Conservation (phyloP, 2,888 invertebrate genomes). For the Ischnura elegans region DNA sequence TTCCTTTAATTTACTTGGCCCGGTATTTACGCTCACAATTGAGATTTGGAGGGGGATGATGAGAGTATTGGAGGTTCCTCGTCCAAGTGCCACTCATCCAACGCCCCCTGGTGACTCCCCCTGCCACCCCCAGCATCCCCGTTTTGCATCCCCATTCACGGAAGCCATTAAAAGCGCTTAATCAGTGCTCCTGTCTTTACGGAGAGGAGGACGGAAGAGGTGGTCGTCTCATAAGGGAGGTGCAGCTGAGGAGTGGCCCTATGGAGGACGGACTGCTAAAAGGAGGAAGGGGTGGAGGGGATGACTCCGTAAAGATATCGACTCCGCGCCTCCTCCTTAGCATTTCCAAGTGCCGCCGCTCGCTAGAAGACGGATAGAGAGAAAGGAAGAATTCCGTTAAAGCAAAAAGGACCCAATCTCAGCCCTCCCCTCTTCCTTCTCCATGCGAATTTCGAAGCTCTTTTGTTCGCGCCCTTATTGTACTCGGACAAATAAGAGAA, state of each 20-base stretch:
- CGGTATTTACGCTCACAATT: not conserved
- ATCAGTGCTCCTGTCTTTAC: not conserved
- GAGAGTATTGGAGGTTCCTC: not conserved
- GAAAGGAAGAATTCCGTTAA: not conserved
- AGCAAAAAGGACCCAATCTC: not conserved
- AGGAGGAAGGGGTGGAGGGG: not conserved
- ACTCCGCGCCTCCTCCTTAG: not conserved
- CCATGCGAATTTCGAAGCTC: not conserved
- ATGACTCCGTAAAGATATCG: not conserved
- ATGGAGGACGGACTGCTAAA: not conserved
- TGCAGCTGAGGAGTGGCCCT: not conserved
- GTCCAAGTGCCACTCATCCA: not conserved
- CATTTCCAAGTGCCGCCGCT: not conserved
- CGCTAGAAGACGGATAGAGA: not conserved
- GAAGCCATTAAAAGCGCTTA: conserved; percentile 13
- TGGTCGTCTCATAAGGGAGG: not conserved
- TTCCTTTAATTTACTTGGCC: not conserved
- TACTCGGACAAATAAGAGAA: not conserved
- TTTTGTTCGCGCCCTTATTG: conserved; percentile 27
- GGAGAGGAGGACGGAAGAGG: not conserved
- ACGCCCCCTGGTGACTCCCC: not conserved
- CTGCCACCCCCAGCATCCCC: not conserved
- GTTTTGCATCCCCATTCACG: not conserved
- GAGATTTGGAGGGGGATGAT: not conserved
- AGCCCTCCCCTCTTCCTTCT: not conserved